phyloP scores from a whole-genome alignment of 2,888 invertebrate genomes.

The Odontocolon sp. region DNA sequence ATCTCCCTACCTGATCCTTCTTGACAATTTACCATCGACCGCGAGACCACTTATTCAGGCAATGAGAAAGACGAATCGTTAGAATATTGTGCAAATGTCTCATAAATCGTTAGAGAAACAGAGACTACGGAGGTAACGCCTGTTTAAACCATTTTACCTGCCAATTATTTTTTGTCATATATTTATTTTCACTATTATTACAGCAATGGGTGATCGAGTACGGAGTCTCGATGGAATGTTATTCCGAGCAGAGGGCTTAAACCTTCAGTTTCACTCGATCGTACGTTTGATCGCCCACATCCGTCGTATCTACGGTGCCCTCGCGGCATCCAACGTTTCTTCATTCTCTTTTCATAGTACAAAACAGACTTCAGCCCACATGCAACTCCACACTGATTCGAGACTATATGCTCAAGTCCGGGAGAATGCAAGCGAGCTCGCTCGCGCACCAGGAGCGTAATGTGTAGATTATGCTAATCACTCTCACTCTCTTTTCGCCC shows the following conservation, averaged over 20 bases:
- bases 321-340: constrained; percentile 30
- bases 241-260: constrained; percentile 23
- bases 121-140: constrained; percentile 3
- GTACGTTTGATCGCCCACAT: constrained; percentile 13
- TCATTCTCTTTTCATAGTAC: constrained; percentile 23
- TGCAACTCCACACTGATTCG: background rate
- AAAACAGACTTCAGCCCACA: constrained; percentile 12
- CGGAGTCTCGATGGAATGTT: constrained; percentile 37
- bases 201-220: constrained; percentile 32
- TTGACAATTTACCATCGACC: constrained; percentile 35
- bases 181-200: constrained; percentile 21
- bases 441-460: background rate
- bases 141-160: constrained; percentile 39
- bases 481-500: constrained; percentile 33
- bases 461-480: constrained; percentile 46
- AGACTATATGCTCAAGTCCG: background rate
- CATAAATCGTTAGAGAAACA: background rate
- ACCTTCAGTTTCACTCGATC: constrained; percentile 2
- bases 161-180: constrained; percentile 6
- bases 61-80: constrained; percentile 38
- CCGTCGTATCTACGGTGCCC: background rate
- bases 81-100: constrained; percentile 37
- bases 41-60: constrained; percentile 32
- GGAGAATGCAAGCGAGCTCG: constrained; percentile 27
- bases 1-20: constrained; percentile 43